Percentiles rank a stretch among this genome's conserved stretches.
Evolutionary conservation across 2,888 invertebrate genomes (phyloP).

Genomic region (Ametastegia equiseti): DNA sequence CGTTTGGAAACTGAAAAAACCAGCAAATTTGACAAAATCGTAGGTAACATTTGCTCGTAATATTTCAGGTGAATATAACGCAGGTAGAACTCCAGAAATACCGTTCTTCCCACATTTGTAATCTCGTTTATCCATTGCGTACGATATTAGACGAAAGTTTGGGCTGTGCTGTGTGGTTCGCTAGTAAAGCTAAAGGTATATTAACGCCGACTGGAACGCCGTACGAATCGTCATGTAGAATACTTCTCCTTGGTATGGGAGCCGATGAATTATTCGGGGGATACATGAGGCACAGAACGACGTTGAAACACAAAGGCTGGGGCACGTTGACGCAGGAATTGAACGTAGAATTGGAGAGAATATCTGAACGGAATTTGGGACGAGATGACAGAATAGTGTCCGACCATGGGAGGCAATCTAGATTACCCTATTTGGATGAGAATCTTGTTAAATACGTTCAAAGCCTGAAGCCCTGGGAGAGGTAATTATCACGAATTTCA

Average conservation of each 20-base stretch:
- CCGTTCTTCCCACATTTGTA: constrained; percentile 81
- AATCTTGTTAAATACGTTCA: constrained; percentile 82
- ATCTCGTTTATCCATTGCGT: constrained; percentile 90
- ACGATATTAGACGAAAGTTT: constrained; percentile 97
- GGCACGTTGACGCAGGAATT: constrained; percentile 78
- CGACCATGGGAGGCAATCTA: constrained; percentile 90
- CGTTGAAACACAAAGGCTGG: constrained; percentile 80
- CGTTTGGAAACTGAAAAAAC: background rate
- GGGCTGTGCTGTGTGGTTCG: constrained; percentile 98
- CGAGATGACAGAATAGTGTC: constrained; percentile 96
- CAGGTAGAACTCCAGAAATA: constrained; percentile 81
- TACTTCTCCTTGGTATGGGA: constrained; percentile 93
- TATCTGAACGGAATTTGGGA: constrained; percentile 94
- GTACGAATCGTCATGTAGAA: constrained; percentile 82
- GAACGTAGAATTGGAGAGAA: constrained; percentile 88
- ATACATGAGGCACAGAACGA: constrained; percentile 91
- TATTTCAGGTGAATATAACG: constrained; percentile 82
- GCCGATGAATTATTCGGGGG: constrained; percentile 99
- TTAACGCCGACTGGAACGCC: constrained; percentile 62
- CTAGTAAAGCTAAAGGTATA: constrained; percentile 85
- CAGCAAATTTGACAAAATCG: background rate
- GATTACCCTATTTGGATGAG: constrained; percentile 90
- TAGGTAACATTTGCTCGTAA: constrained; percentile 5
- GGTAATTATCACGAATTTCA: constrained; percentile 73
- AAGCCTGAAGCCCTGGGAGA: constrained; percentile 83